Conservation (phyloP, 2,888 invertebrate genomes). For the Nasonia oneida region DNA sequence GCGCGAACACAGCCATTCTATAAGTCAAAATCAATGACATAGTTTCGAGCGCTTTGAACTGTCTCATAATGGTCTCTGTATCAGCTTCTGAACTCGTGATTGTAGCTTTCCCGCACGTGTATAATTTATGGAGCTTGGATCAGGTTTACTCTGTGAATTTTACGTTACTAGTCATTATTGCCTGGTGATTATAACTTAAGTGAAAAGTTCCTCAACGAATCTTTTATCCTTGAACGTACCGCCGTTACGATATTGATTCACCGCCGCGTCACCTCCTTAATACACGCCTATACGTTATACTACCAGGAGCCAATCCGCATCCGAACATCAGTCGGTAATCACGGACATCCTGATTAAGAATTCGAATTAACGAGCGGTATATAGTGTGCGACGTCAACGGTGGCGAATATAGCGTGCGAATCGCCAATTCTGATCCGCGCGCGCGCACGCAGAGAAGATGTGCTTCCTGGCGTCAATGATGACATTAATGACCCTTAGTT, state of each 20-base stretch:
- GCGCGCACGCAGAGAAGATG: constrained; percentile 8
- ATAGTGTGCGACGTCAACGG: background rate
- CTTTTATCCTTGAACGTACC: background rate
- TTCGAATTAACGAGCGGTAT: background rate
- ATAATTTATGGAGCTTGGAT: background rate
- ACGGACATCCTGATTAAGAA: constrained; percentile 23
- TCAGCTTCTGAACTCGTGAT: constrained; percentile 5
- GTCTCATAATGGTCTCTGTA: too few species aligned
- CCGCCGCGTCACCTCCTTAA: background rate
- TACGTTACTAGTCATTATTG: background rate
- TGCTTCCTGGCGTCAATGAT: constrained; percentile 47
- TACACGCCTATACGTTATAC: background rate
- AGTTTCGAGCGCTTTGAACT: constrained; percentile 16
- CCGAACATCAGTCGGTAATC: background rate
- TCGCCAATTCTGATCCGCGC: constrained; percentile 47
- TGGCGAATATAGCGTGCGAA: background rate
- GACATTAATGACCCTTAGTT: constrained; percentile 60
- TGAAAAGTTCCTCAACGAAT: background rate
- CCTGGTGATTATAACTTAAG: background rate
- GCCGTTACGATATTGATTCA: background rate
- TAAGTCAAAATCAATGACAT: constrained; percentile 1
- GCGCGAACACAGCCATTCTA: background rate
- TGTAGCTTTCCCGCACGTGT: background rate
- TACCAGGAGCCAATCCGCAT: background rate
- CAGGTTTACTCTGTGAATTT: background rate